Conservation (phyloP, 2,797 vertebrate genomes). For the Harpagifer antarcticus region DNA sequence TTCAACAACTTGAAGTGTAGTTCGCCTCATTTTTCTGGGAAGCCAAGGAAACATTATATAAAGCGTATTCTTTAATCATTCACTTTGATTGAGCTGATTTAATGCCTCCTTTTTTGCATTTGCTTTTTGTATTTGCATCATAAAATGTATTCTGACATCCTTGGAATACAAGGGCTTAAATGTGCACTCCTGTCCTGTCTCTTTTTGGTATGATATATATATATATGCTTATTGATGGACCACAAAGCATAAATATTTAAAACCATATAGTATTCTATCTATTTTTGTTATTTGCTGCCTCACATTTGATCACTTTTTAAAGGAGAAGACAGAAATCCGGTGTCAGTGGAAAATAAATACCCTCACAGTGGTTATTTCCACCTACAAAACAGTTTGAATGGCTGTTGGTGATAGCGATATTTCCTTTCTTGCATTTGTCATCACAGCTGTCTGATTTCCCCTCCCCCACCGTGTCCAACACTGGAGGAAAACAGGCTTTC, state of each 20-base stretch:
- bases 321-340: constrained; percentile 19
- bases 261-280: too few relatives aligned
- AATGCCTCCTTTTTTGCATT: background rate
- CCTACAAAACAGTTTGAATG: constrained; percentile 37
- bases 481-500: constrained; percentile 35
- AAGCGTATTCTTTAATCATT: background rate
- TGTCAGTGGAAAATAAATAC: constrained; percentile 27
- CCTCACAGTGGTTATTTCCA: constrained; percentile 30
- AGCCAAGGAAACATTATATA: constrained; percentile 17
- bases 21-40: constrained; percentile 21
- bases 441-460: constrained; percentile 43
- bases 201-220: background rate
- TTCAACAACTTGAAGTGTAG: constrained; percentile 13
- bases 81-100: constrained; percentile 14
- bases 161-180: background rate
- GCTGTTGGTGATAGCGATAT: constrained; percentile 46
- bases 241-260: background rate
- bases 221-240: background rate
- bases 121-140: background rate
- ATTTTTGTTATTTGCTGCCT: background rate
- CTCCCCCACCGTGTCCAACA: constrained; percentile 12
- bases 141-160: background rate
- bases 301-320: constrained; percentile 22
- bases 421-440: constrained; percentile 54
- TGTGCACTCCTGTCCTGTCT: background rate